Evolutionary conservation across 1,140 invertebrate species (phyloP), one percentile per base, ranked within the genome.

Genomic region (Sycophila sp.): DNA sequence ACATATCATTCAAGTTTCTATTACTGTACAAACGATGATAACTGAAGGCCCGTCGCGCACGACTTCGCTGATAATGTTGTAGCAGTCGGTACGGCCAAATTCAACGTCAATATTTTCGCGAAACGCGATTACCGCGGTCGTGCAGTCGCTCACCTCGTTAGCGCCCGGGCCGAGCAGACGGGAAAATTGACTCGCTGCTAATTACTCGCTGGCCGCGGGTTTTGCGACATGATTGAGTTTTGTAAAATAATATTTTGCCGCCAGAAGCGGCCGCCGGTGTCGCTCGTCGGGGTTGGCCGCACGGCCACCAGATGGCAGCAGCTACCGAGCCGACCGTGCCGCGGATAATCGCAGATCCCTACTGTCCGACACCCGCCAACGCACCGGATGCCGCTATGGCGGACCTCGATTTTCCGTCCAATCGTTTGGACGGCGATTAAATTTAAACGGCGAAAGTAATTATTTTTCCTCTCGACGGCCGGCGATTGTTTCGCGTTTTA

Each of bases 11-110:
- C 15, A 38, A 45, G 45, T 49, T 66, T 58, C 40, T 58, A 49
- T 59, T 36, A 51, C 55, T 69, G 66, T 51, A 60, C 22, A 59
- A 59, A 51, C 40, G 24, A 69, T 69, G 66, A 69, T 69, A 69
- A 60, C 56, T 38, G 32, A 7, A 8, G 11, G 8, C 17, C 10
- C 19, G 4, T 0, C 19, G 55, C 34, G 65, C 40, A 24, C 26
- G 22, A 55, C 55, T 59, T 53, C 19, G 38, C 17, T 60, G 67
- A 69, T 69, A 69, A 69, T 47, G 19, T 32, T 42, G 34, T 53
- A 42, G 19, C 67, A 34, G 67, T 69, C 67, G 67, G 58, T 69
- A 69, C 8, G 30, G 17, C 28, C 19, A 40, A 40, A 66, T 56
- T 55, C 26, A 66, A 56, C 24, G 36, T 30, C 34, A 56, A 55